Evolutionary conservation across 37 sponge, comb jelly and placozoan species (phyloP).

Genomic region (Halisarca cf. caerulea): DNA sequence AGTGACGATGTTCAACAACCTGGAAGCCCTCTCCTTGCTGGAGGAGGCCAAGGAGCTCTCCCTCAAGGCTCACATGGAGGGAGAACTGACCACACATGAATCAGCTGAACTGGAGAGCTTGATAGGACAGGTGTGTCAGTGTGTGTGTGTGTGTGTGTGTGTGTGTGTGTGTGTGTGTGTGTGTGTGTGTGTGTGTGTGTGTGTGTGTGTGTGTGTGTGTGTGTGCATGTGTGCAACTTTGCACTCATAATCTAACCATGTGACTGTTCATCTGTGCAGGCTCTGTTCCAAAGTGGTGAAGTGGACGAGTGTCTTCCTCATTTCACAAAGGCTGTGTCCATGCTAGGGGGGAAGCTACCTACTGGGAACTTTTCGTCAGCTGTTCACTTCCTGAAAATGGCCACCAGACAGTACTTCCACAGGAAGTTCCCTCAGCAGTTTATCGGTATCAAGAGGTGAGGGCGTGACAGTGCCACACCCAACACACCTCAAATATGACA

Average conservation of each 20-base stretch:
- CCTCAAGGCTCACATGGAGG: neutral
- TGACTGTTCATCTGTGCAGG: slow-evolving; percentile 21
- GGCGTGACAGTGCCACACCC: too few species aligned
- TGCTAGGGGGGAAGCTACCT: slow-evolving; percentile 54
- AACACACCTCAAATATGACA: neutral
- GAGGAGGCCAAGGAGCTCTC: slow-evolving; percentile 57
- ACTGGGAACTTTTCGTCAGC: neutral
- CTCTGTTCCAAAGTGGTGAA: slow-evolving; percentile 69
- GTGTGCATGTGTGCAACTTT: neutral
- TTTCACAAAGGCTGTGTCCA: slow-evolving; percentile 40
- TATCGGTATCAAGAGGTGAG: slow-evolving; percentile 31
- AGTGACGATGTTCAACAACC: slow-evolving; percentile 59
- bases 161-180: neutral
- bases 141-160: neutral
- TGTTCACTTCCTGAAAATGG: slow-evolving; percentile 19
- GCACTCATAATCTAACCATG: neutral
- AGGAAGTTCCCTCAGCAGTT: slow-evolving; percentile 46
- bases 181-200: neutral
- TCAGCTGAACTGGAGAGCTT: slow-evolving; percentile 49
- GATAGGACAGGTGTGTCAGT: slow-evolving; percentile 51
- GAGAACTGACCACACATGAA: slow-evolving; percentile 17
- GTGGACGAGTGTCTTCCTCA: slow-evolving; percentile 60
- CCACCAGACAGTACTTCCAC: slow-evolving; percentile 59
- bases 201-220: too few species aligned
- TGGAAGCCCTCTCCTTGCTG: slow-evolving; percentile 78